Percentiles rank a stretch among this genome's conserved stretches.
Conservation (phyloP, 2,113 vertebrate genomes). For the Rallus limicola region DNA sequence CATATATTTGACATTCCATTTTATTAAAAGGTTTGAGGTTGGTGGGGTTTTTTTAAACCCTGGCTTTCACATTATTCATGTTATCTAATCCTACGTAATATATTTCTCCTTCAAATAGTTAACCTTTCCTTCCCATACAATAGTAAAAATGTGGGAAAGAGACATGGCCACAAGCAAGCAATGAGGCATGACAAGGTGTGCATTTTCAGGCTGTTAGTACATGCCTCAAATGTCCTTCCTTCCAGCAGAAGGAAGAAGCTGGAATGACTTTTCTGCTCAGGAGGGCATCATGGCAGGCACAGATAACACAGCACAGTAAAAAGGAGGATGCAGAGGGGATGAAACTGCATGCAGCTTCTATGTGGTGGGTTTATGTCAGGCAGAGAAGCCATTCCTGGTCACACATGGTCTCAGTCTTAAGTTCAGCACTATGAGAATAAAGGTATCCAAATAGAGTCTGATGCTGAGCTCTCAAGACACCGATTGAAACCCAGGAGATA, state of each 20-base stretch:
- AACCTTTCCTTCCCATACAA: not conserved
- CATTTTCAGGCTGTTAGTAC: not conserved
- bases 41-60: not conserved
- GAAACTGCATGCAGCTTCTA: not conserved
- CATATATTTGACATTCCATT: constrained; percentile 47
- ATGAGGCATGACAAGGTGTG: not conserved
- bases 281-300: not conserved
- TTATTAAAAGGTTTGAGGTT: constrained; percentile 48
- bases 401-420: not conserved
- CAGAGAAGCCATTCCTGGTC: not conserved
- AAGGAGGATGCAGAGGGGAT: not conserved
- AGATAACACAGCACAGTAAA: not conserved
- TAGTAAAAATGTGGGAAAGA: not conserved
- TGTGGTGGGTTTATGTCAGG: not conserved
- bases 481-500: not conserved
- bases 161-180: not conserved
- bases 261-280: not conserved
- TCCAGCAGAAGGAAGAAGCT: not conserved
- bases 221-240: not conserved
- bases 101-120: constrained; percentile 14
- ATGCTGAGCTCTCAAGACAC: not conserved
- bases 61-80: constrained; percentile 36
- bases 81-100: constrained; percentile 12
- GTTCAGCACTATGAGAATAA: not conserved
- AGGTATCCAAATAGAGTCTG: not conserved